phyloP scores from a whole-genome alignment of 2,888 invertebrate genomes.

The Phragmatobia fuliginosa region DNA sequence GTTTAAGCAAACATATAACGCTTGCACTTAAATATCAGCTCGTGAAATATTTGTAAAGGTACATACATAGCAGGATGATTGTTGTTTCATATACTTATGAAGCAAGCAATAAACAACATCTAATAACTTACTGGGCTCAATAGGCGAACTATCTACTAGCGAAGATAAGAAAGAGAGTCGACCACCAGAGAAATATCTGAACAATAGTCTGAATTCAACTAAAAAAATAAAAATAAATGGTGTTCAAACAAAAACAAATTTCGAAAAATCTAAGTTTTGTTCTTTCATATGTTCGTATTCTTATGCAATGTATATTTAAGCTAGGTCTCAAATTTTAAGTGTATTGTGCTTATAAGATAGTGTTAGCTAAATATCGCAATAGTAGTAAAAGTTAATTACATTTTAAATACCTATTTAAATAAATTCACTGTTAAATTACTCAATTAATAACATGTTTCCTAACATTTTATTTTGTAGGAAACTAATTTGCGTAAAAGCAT shows the following conservation, averaged over 20 bases:
- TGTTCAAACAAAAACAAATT: slow-evolving; percentile 16
- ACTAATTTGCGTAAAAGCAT: not conserved
- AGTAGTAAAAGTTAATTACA: too few relatives aligned
- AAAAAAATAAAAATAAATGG: slow-evolving; percentile 54
- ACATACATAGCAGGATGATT: not conserved
- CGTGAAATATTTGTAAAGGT: not conserved
- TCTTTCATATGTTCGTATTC: not conserved
- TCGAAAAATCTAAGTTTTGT: not conserved
- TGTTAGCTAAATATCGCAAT: too few relatives aligned
- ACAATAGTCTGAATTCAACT: slow-evolving; percentile 68
- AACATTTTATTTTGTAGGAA: not conserved
- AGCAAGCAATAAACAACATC: slow-evolving; percentile 39
- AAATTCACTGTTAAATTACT: too few relatives aligned
- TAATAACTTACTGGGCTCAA: slow-evolving; percentile 61
- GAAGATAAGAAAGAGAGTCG: slow-evolving; percentile 63
- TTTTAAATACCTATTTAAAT: too few relatives aligned
- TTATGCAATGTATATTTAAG: not conserved
- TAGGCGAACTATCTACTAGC: slow-evolving; percentile 56
- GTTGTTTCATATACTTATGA: not conserved
- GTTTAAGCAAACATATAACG: not conserved
- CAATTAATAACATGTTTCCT: not conserved
- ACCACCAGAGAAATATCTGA: slow-evolving; percentile 60
- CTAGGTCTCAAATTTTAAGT: not conserved
- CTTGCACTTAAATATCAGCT: not conserved
- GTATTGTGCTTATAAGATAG: too few relatives aligned